Conservation (phyloP, 1,140 invertebrate genomes). For the Maconellicoccus hirsutus region DNA sequence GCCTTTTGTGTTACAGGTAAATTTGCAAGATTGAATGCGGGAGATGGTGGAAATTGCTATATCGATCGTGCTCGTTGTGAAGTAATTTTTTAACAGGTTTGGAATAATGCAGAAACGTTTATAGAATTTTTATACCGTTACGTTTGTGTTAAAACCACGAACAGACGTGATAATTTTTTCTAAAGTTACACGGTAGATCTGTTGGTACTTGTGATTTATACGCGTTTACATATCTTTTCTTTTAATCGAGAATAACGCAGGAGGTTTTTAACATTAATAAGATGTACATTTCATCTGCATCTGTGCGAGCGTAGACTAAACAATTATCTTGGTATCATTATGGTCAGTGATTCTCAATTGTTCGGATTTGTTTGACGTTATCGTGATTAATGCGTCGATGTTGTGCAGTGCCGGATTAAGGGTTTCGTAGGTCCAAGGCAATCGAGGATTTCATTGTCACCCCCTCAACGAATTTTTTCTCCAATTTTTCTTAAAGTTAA, state of each 20-base stretch:
- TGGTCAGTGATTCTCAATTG: slow-evolving; percentile 3
- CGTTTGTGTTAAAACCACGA: background rate
- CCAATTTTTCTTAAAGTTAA: too few relatives aligned
- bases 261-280: slow-evolving; percentile 2
- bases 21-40: too few relatives aligned
- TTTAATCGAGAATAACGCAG: background rate
- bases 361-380: too few relatives aligned
- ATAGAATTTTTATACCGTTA: background rate
- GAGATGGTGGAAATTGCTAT: too few relatives aligned
- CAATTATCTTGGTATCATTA: background rate
- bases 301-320: background rate
- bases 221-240: background rate
- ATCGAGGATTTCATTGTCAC: too few relatives aligned
- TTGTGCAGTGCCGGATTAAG: too few relatives aligned
- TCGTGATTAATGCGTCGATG: too few relatives aligned
- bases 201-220: background rate
- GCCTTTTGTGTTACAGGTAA: too few relatives aligned
- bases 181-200: background rate
- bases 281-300: background rate
- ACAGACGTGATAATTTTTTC: background rate
- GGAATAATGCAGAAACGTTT: background rate
- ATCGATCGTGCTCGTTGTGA: too few relatives aligned
- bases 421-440: too few relatives aligned
- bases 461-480: too few relatives aligned
- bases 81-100: too few relatives aligned